Percentiles rank a stretch among this genome's conserved stretches.
Conservation (phyloP, 2,888 invertebrate species). For the Fissipunctia ypsillon region DNA sequence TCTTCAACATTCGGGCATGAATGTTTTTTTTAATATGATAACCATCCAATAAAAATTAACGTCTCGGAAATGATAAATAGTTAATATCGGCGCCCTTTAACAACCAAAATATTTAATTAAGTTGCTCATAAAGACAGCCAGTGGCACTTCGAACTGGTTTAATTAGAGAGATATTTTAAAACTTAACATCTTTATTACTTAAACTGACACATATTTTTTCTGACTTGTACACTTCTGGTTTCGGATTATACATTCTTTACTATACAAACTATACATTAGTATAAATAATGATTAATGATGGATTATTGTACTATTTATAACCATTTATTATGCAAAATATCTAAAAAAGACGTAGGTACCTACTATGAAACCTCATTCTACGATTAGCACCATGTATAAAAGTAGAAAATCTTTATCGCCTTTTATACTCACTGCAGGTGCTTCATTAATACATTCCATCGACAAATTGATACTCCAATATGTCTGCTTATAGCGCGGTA, state of each 20-base stretch:
- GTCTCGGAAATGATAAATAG: slow-evolving; percentile 81
- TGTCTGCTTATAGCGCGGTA: slow-evolving; percentile 39
- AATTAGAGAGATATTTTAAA: slow-evolving; percentile 54
- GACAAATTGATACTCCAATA: slow-evolving; percentile 51
- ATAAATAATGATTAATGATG: not conserved
- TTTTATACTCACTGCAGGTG: slow-evolving; percentile 28
- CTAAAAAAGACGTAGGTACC: no score
- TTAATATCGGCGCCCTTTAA: slow-evolving; percentile 77
- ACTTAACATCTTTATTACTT: slow-evolving; percentile 49
- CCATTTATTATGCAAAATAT: no score
- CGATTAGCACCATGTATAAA: slow-evolving; percentile 8
- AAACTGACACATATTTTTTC: slow-evolving; percentile 27
- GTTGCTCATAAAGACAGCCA: slow-evolving; percentile 68
- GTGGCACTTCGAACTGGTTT: slow-evolving; percentile 71
- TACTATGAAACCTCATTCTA: not conserved
- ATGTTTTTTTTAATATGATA: slow-evolving; percentile 66
- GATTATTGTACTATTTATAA: no score
- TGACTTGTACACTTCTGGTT: slow-evolving; percentile 14
- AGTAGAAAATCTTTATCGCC: slow-evolving; percentile 12
- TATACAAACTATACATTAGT: not conserved
- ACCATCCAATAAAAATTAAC: slow-evolving; percentile 82
- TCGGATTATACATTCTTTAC: slow-evolving; percentile 10
- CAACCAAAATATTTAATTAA: slow-evolving; percentile 80
- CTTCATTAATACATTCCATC: slow-evolving; percentile 51
- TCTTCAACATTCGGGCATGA: slow-evolving; percentile 41